Percentiles rank a stretch among this genome's conserved stretches.
Evolutionary conservation across 2,888 invertebrate genomes (phyloP).

Genomic region (Micoletzkya japonica): DNA sequence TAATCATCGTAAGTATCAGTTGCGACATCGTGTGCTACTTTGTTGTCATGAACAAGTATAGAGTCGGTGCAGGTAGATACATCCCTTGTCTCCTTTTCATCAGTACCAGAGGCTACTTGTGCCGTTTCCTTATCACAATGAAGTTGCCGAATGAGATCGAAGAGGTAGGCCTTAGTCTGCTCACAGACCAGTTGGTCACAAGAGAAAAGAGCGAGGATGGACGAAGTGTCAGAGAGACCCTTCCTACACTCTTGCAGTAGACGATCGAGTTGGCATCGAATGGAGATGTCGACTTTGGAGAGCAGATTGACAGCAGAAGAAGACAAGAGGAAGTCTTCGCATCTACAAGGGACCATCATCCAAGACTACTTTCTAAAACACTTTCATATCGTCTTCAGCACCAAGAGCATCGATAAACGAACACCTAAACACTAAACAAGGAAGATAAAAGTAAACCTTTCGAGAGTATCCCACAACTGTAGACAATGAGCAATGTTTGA

Average conservation of each 20-base stretch:
- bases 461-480: slow-evolving; percentile 13
- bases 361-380: no score
- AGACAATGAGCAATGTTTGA: background rate
- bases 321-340: background rate
- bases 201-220: background rate
- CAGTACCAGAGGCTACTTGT: background rate
- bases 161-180: slow-evolving; percentile 17
- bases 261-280: background rate
- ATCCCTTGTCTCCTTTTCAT: no score
- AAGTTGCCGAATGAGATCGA: slow-evolving; percentile 2
- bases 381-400: no score
- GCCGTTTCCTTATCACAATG: background rate
- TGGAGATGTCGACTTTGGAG: background rate
- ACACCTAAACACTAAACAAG: no score
- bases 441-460: no score
- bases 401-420: background rate
- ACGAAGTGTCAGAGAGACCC: background rate
- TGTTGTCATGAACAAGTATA: no score
- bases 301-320: background rate
- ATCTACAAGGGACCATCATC: background rate
- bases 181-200: background rate
- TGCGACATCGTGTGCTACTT: no score
- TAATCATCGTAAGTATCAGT: no score
- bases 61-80: no score
- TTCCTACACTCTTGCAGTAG: background rate